phyloP scores from a whole-genome alignment of 2,797 vertebrate genomes.

The Crocidura indochinensis region DNA sequence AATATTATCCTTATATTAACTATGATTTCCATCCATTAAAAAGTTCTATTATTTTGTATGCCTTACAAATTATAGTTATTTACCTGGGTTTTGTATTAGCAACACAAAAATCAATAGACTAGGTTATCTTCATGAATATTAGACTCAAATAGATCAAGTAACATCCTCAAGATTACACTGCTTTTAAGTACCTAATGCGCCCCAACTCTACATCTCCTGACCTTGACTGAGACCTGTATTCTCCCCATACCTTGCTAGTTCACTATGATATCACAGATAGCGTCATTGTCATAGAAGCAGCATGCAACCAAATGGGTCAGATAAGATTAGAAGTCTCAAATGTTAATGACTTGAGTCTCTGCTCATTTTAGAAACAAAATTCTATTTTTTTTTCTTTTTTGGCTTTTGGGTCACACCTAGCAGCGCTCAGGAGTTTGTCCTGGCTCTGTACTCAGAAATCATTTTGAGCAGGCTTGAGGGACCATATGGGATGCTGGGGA shows the following conservation, averaged over 20 bases:
- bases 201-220: conserved; percentile 20
- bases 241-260: not conserved
- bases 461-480: too few relatives aligned
- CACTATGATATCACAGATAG: not conserved
- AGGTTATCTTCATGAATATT: conserved; percentile 31
- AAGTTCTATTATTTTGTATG: conserved; percentile 22
- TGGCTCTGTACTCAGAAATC: too few relatives aligned
- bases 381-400: conserved; percentile 52
- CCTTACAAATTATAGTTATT: conserved; percentile 30
- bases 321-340: conserved; percentile 84
- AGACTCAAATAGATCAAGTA: not conserved
- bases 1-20: conserved; percentile 21
- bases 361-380: conserved; percentile 75
- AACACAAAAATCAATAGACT: not conserved
- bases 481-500: too few relatives aligned
- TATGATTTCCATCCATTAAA: conserved; percentile 39
- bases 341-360: conserved; percentile 80
- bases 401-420: too few relatives aligned
- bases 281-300: conserved; percentile 47
- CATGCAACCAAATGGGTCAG: conserved; percentile 72
- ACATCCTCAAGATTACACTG: not conserved
- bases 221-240: conserved; percentile 40
- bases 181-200: conserved; percentile 18
- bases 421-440: too few relatives aligned
- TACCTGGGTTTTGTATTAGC: not conserved